Evolutionary conservation across 2,888 invertebrate species (phyloP).

Genomic region (Petrolisthes cinctipes): DNA sequence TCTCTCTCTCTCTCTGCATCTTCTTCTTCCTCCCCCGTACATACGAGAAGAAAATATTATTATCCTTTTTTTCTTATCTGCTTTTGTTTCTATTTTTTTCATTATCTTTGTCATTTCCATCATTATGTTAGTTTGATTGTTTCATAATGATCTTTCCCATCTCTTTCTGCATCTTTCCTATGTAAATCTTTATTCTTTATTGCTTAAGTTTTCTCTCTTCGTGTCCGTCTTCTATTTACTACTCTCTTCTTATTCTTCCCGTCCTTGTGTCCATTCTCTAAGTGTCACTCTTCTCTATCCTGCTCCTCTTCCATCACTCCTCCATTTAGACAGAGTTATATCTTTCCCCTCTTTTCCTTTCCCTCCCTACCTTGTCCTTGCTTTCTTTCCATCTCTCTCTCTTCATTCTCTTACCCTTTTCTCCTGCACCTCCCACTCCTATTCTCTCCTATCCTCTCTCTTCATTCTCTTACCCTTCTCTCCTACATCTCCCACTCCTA

Average conservation of each 20-base stretch:
- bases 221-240: neutral
- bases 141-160: neutral
- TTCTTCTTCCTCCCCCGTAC: neutral
- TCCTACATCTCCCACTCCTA: neutral
- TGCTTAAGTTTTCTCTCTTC: neutral
- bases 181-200: neutral
- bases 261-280: neutral
- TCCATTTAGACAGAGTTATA: too few species aligned
- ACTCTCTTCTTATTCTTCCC: neutral
- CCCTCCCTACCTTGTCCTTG: neutral
- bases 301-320: neutral
- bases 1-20: neutral
- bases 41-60: neutral
- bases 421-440: neutral
- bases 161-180: neutral
- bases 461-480: neutral
- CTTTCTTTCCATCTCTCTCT: neutral
- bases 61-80: neutral
- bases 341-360: neutral
- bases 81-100: neutral
- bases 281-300: neutral
- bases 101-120: neutral
- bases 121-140: neutral
- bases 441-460: neutral
- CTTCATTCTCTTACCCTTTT: neutral